phyloP scores from a whole-genome alignment of 2,113 vertebrate species.

The Labeo rohita region DNA sequence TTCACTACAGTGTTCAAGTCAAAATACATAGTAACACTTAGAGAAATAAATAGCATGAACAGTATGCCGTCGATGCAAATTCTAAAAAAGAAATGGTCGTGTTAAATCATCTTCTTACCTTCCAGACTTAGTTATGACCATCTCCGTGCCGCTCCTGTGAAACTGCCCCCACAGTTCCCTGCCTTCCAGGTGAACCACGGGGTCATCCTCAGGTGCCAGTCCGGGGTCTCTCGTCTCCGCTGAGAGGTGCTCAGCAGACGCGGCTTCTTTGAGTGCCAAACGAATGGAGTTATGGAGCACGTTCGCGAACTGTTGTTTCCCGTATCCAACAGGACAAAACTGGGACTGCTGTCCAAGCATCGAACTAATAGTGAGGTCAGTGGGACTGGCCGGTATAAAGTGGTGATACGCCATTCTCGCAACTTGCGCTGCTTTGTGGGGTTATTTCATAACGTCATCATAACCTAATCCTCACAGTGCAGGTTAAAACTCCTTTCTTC shows the following conservation, averaged over 20 bases:
- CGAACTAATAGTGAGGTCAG: conserved; percentile 83
- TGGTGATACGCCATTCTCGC: conserved; percentile 84
- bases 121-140: conserved; percentile 98
- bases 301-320: conserved; percentile 81
- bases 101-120: conserved; percentile 76
- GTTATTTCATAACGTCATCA: neutral
- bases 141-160: conserved; percentile 91
- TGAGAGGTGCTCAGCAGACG: conserved; percentile 74
- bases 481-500: neutral
- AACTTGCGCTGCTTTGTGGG: neutral
- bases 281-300: conserved; percentile 76
- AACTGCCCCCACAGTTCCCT: conserved; percentile 94
- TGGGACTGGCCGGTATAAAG: conserved; percentile 64
- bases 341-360: conserved; percentile 81
- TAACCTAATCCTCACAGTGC: neutral
- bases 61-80: too few species aligned
- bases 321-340: conserved; percentile 80
- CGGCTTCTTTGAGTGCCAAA: neutral
- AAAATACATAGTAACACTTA: neutral
- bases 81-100: neutral
- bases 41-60: neutral
- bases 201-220: conserved; percentile 84
- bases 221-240: conserved; percentile 80
- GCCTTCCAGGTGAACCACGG: conserved; percentile 89
- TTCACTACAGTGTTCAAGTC: neutral